phyloP scores from a whole-genome alignment of 2,888 invertebrate genomes.

The Hyposoter didymator region DNA sequence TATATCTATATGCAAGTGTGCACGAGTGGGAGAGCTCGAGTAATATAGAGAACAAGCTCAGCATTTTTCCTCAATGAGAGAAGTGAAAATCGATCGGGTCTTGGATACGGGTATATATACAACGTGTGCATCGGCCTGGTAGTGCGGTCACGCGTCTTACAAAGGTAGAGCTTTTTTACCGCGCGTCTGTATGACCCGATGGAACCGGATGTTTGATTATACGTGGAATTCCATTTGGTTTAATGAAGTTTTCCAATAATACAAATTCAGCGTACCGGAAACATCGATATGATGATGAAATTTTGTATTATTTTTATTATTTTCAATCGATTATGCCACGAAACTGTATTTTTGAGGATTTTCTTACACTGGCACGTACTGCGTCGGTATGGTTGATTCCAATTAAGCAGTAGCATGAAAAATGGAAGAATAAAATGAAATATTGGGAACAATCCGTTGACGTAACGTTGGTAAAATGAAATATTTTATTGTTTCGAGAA shows the following conservation, averaged over 20 bases:
- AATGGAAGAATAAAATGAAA: neutral
- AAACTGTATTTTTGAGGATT: neutral
- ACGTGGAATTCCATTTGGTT: neutral
- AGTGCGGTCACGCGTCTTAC: slow-evolving; percentile 55
- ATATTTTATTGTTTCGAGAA: neutral
- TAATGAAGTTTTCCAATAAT: neutral
- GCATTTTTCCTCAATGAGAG: slow-evolving; percentile 58
- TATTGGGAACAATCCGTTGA: neutral
- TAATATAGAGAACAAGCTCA: slow-evolving; percentile 51
- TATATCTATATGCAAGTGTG: neutral
- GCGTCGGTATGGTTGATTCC: neutral
- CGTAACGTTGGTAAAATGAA: neutral
- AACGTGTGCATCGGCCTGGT: slow-evolving; percentile 30
- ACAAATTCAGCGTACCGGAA: neutral
- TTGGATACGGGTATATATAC: slow-evolving; percentile 14
- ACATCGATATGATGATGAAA: neutral
- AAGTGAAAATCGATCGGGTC: slow-evolving; percentile 59
- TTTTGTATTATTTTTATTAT: no score
- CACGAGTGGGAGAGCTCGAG: slow-evolving; percentile 19
- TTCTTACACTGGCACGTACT: neutral
- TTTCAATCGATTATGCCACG: no score
- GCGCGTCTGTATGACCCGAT: slow-evolving; percentile 28
- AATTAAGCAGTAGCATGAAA: neutral
- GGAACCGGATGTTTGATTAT: slow-evolving; percentile 12
- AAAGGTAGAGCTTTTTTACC: slow-evolving; percentile 15